Evolutionary conservation across 2,113 vertebrate genomes (phyloP).

Genomic region (Zingel zingel): DNA sequence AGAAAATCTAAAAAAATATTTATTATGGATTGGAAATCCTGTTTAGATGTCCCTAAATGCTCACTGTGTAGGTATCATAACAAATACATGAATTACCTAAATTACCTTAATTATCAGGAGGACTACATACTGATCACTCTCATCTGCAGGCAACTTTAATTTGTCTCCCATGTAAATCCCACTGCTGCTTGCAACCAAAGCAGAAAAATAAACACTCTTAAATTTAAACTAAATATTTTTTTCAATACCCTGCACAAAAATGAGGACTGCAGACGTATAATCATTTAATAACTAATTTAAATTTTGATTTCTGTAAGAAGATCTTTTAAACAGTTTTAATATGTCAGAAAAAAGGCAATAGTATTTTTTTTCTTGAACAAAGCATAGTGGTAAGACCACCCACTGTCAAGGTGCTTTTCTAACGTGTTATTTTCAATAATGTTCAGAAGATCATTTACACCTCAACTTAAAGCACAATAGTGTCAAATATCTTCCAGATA

Average conservation of each 20-base stretch:
- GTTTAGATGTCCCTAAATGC: background rate
- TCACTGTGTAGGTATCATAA: background rate
- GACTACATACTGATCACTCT: background rate
- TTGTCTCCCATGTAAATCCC: background rate
- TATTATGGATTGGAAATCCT: background rate
- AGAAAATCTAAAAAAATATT: background rate
- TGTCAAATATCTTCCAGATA: conserved; percentile 52
- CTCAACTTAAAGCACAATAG: conserved; percentile 24
- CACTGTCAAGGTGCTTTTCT: conserved; percentile 28
- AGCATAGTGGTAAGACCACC: background rate
- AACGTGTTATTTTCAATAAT: conserved; percentile 33
- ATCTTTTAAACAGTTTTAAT: conserved; percentile 45
- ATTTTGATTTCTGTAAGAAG: conserved; percentile 36
- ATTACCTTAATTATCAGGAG: background rate
- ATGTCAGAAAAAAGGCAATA: conserved; percentile 24
- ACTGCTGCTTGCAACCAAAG: background rate
- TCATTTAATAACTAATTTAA: conserved; percentile 66
- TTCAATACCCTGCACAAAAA: conserved; percentile 24
- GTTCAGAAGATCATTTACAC: conserved; percentile 34
- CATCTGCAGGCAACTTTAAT: conserved; percentile 9
- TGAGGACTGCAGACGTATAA: conserved; percentile 15
- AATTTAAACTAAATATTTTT: conserved; percentile 2
- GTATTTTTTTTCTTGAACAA: conserved; percentile 22
- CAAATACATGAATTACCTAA: background rate
- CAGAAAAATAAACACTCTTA: conserved; percentile 15